Evolutionary conservation across 2,797 vertebrate species (phyloP), one percentile per base, ranked within the genome.

Genomic region (Acipenser oxyrinchus): DNA sequence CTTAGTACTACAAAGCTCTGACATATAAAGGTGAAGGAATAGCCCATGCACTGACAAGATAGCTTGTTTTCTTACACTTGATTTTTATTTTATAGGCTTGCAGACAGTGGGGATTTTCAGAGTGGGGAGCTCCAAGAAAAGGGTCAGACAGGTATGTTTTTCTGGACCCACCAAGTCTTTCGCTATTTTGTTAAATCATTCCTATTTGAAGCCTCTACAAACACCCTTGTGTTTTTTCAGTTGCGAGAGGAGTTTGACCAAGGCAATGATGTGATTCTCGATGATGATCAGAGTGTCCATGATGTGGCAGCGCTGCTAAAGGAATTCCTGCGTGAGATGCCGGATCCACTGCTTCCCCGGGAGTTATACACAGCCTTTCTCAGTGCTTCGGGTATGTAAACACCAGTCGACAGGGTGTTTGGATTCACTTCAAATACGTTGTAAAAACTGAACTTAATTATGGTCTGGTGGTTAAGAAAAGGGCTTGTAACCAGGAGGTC

Each of bases 251-350:
- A 93, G 76, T 98, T 96, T 72, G 92, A 97, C 75, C 71, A 68
- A 59, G 92, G 93, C 0, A 73, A 87, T 67, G 93, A 96, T 52
- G 77, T 95, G 8, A 80, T 88, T 67, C 75, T 97, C 81, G 92
- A 94, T 6, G 91, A 95, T 37, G 88, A 86, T 64, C 93, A 92
- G 53, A 93, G 91, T 0, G 91, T 97, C 10, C 93, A 98, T 0
- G 95, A 98, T 0, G 94, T 98, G 74, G 93, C 95, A 0, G 93
- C 92, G 0, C 82, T 98, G 70, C 91, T 98, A 60, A 98, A 94
- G 67, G 93, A 94, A 82, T 97, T 97, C 60, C 86, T 98, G 52
- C 79, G 85, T 74, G 91, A 95, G 73, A 91, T 98, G 79, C 93
- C 92, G 0, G 91, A 98, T 13, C 87, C 95, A 1, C 78, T 98